phyloP scores from a whole-genome alignment of 2,888 invertebrate species.

The Acanthosepion lycidas region DNA sequence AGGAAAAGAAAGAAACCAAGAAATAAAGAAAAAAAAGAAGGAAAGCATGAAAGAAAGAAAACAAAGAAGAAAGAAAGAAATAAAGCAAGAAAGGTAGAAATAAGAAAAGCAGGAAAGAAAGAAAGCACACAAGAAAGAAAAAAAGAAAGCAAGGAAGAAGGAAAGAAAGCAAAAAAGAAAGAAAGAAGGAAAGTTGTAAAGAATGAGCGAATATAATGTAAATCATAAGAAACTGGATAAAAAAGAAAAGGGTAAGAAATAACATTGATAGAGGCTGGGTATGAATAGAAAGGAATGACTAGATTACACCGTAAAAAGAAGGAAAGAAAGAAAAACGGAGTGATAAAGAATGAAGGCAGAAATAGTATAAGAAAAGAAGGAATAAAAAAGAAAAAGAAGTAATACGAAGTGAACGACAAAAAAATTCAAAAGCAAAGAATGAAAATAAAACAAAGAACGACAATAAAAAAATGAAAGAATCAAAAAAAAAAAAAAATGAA shows the following conservation, averaged over 20 bases:
- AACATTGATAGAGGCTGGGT: background rate
- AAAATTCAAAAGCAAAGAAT: too few relatives aligned
- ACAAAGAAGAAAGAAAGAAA: background rate
- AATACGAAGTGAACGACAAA: too few relatives aligned
- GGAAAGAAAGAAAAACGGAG: background rate
- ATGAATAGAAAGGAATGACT: background rate
- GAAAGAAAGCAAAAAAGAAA: background rate
- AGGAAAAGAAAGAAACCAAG: background rate
- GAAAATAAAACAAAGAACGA: background rate
- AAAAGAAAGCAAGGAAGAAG: background rate
- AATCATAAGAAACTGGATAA: background rate
- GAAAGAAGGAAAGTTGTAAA: background rate
- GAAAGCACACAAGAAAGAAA: background rate
- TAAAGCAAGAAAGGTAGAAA: background rate
- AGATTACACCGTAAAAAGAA: background rate
- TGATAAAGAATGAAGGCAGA: background rate
- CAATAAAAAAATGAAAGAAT: background rate
- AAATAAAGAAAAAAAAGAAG: background rate
- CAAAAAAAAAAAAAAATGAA: background rate
- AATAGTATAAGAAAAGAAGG: background rate
- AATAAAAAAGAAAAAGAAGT: background rate
- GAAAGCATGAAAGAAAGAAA: background rate
- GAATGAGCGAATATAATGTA: background rate
- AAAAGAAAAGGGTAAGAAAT: background rate
- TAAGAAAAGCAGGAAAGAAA: background rate